Conservation (phyloP, 2,797 vertebrate genomes). For the Allobates femoralis region DNA sequence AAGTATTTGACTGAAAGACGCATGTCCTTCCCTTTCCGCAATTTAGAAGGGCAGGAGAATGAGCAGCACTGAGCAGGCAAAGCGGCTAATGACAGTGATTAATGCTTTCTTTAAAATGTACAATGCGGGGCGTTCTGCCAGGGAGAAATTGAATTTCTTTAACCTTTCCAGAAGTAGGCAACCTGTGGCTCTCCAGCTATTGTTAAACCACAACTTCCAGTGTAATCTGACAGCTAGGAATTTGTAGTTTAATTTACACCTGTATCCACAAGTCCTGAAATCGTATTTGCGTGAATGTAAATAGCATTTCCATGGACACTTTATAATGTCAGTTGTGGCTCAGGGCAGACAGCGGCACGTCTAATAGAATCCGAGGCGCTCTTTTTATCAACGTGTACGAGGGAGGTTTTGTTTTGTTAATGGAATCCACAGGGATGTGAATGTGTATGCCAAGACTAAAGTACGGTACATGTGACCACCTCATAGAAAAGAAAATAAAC, state of each 20-base stretch:
- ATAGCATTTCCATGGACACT: not conserved
- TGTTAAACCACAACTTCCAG: constrained; percentile 23
- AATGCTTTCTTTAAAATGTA: constrained; percentile 40
- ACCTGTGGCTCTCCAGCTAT: constrained; percentile 35
- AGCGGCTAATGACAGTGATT: constrained; percentile 53
- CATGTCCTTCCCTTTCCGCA: constrained; percentile 22
- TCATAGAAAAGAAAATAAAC: too few species aligned
- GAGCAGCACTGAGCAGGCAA: constrained; percentile 12
- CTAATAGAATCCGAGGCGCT: not conserved
- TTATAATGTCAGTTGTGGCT: not conserved
- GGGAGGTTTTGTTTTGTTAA: not conserved
- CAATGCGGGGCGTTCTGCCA: constrained; percentile 34
- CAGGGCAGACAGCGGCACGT: not conserved
- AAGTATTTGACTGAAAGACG: constrained; percentile 32
- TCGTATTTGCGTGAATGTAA: not conserved
- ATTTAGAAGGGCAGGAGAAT: constrained; percentile 33
- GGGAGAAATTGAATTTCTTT: constrained; percentile 50
- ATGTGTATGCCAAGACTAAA: not conserved
- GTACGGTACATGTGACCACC: not conserved
- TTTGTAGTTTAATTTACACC: constrained; percentile 15
- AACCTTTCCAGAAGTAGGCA: constrained; percentile 30
- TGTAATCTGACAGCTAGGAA: constrained; percentile 17
- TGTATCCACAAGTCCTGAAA: not conserved
- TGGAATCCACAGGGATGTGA: not conserved
- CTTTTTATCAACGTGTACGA: not conserved